Conservation (phyloP, 1,140 invertebrate species). For the Coelopa frigida region DNA sequence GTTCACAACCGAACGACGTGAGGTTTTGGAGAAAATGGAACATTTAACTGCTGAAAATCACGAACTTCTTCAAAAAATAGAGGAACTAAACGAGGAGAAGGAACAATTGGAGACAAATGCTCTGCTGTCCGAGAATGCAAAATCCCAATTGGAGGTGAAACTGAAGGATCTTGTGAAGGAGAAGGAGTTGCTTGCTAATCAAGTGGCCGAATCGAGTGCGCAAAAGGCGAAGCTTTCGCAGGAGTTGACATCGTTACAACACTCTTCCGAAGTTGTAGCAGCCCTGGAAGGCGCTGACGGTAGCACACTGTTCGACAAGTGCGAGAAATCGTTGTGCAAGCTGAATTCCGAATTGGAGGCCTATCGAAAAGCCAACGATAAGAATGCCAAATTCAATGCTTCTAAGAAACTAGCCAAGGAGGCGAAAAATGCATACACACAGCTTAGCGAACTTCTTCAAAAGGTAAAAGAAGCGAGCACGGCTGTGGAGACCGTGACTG, state of each 20-base stretch:
- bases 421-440: constrained; percentile 34
- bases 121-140: constrained; percentile 1
- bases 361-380: constrained; percentile 36
- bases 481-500: constrained; percentile 41
- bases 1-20: constrained; percentile 56
- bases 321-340: constrained; percentile 30
- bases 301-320: constrained; percentile 29
- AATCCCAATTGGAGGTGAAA: constrained; percentile 23
- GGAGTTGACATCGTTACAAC: constrained; percentile 35
- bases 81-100: constrained; percentile 53
- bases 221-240: constrained; percentile 23
- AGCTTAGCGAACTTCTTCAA: constrained; percentile 32
- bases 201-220: constrained; percentile 23
- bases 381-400: constrained; percentile 35
- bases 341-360: constrained; percentile 37
- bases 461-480: constrained; percentile 47
- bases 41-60: constrained; percentile 55
- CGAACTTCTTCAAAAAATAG: constrained; percentile 48
- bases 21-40: constrained; percentile 62
- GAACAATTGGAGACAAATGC: constrained; percentile 38
- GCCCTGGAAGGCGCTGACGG: constrained; percentile 26
- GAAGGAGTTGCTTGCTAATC: constrained; percentile 20
- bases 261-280: constrained; percentile 35
- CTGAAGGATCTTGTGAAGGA: constrained; percentile 19
- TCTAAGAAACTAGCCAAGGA: constrained; percentile 41